Base-by-base conservation (phyloP, 2,797 vertebrate species). In the Notoglanidium macrostoma region DNA sequence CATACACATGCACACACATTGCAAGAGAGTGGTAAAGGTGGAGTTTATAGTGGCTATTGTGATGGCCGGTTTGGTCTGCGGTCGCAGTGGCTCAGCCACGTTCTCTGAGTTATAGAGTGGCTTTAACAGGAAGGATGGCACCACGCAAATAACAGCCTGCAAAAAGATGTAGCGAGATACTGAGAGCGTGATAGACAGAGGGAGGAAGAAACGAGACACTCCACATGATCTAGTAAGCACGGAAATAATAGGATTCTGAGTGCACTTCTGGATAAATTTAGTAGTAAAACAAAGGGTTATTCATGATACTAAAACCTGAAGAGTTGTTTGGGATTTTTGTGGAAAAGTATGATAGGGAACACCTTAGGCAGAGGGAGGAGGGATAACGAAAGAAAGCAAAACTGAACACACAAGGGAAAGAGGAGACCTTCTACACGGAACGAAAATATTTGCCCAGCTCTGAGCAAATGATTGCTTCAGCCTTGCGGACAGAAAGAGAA, bases 91-190 rank as follows among this genome's bases (percentile, higher is more conserved):
- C 94, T 95, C 93, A 89, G 94, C 94, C 94, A 91, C 92, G 91
- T 92, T 92, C 93, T 94, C 93, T 93, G 93, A 94, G 94, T 95
- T 94, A 94, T 92, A 93, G 91, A 91, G 92, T 90, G 90, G 90
- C 87, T 72, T 21, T 94, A 95, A 96, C 95, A 96, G 95, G 96
- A 96, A 96, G 95, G 95, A 96, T 96, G 94, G 94, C 95, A 95
- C 95, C 92, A 91, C 93, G 92, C 91, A 93, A 94, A 95, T 95
- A 95, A 95, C 93, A 94, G 92, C 91, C 93, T 87, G 90, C 90
- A 93, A 92, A 90, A 90, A 93, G 88, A 91, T 91, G 90, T 90
- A 55, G 68, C 80, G 3, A 84, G 80, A 88, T 32, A 82, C 23
- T 15, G 73, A 55, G 57, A 40, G 23, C 51, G 35, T 65, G 77